Base-by-base conservation (phyloP, 2,888 invertebrate genomes). In the Octonoba sinensis region DNA sequence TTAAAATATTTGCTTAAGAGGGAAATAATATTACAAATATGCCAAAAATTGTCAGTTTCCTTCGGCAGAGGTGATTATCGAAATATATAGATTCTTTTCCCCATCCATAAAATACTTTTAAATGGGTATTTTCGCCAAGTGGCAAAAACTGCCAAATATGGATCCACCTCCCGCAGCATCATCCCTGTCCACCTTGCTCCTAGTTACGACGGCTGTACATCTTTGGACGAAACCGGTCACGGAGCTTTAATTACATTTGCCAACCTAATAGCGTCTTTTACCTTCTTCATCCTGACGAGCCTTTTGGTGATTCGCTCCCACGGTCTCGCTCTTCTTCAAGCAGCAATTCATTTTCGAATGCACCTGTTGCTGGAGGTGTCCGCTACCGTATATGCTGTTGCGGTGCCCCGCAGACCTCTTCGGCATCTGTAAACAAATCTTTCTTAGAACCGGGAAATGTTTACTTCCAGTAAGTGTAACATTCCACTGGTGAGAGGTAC, bases 221-320 rank as follows among this genome's bases (percentile, higher is more conserved):
- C 64, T 65, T 59, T 59, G 36, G 18, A n/a, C 12, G 62, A 69
- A 75, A 76, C 76, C 76, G 69, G 75, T 76, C 76, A 76, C 69
- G 69, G 60, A 69, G 60, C 67, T 76, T 76, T 76, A 76, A 76
- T 76, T 76, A 69, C 76, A 76, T 76, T 76, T 76, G 69, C 67
- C 59, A 67, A 69, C 62, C 69, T 76, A 69, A 60, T 69, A 69
- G 62, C 54, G 76, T 67, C 76, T 69, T 36, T 49, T 67, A 47
- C 71, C 71, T 59, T 46, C 60, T 56, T 56, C 69, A 54, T 46
- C 44, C 16, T 22, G n/a, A 15, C 22, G 60, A 70, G 44, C 59
- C 54, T 36, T 16, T n/a, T 22, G 59, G 62, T 46, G 70, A 69
- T 69, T 24, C 51, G 59, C 75, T 76, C 75, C 75, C 75, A 76